Base-by-base conservation (phyloP, 2,797 vertebrate genomes). In the Aldrovandia affinis region DNA sequence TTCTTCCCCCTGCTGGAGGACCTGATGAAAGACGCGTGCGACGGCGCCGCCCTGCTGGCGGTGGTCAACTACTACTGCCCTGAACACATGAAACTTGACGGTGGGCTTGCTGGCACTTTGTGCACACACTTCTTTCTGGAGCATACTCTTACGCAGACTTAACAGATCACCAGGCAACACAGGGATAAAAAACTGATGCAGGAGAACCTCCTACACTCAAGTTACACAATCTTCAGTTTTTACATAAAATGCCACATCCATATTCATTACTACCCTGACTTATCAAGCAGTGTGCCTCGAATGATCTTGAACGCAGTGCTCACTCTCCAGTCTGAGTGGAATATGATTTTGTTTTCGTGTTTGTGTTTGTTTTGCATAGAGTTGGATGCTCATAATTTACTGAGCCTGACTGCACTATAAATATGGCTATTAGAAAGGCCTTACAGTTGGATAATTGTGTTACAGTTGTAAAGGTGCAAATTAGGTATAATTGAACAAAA, bases 21-120 rank as follows among this genome's bases (percentile, higher is more conserved):
- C 85, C 87, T 99, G 91, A 93, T 98, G 95, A 96, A 97, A 88
- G 97, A 98, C 25, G 92, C 97, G 73, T 97, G 96, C 0, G 97
- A 97, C 9, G 97, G 97, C 30, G 93, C 95, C 3, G 97, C 98
- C 65, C 96, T 99, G 88, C 91, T 99, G 61, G 94, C 96, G 12
- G 92, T 98, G 63, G 93, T 99, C 87, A 97, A 99, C 92, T 99
- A 97, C 90, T 99, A 99, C 78, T 99, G 98, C 89, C 98, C 98
- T 0, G 97, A 98, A 82, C 94, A 97, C 83, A 95, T 99, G 92
- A 97, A 96, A 87, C 94, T 98, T 70, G 97, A 99, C 83, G 98
- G 98, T 99, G 95, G 18, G 91, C 83, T 73, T 28, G 52, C 30
- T 10, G 5, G 20, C 14, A 12, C 54, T 22, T n/a, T 54, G 14